Evolutionary conservation across 1,140 invertebrate species (phyloP).

Genomic region (Tenebrio molitor): DNA sequence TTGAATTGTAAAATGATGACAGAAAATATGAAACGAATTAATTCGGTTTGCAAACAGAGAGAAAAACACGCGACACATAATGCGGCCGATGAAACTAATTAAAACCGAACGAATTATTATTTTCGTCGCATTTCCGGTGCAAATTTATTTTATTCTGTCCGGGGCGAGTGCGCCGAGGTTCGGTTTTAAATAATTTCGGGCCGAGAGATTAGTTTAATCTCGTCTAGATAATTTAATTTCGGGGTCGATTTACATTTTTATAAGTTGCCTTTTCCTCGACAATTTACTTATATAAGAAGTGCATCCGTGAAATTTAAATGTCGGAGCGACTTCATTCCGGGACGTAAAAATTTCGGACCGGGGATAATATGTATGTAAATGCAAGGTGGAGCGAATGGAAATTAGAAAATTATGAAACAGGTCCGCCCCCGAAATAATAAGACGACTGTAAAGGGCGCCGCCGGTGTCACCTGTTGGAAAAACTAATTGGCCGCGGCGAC

Average conservation of each 20-base stretch:
- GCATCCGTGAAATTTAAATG: conserved; percentile 32
- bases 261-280: conserved; percentile 46
- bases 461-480: conserved; percentile 24
- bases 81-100: not conserved
- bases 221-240: conserved; percentile 52
- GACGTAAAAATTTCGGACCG: conserved; percentile 47
- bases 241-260: conserved; percentile 57
- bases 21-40: not conserved
- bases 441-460: not conserved
- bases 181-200: not conserved
- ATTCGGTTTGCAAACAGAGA: not conserved
- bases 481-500: conserved; percentile 18
- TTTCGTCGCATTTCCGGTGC: no score
- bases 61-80: not conserved
- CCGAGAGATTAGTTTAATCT: conserved; percentile 41
- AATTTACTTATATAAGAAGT: conserved; percentile 41
- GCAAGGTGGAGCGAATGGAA: conserved; percentile 47
- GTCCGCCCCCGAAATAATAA: conserved; percentile 2
- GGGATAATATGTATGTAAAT: conserved; percentile 52
- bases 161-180: no score
- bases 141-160: no score
- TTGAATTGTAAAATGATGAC: not conserved
- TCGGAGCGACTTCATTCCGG: conserved; percentile 35
- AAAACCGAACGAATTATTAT: not conserved
- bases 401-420: conserved; percentile 50